Evolutionary conservation across 64 coral and sea anemone genomes (phyloP).

Genomic region (Stylophora pistillata): DNA sequence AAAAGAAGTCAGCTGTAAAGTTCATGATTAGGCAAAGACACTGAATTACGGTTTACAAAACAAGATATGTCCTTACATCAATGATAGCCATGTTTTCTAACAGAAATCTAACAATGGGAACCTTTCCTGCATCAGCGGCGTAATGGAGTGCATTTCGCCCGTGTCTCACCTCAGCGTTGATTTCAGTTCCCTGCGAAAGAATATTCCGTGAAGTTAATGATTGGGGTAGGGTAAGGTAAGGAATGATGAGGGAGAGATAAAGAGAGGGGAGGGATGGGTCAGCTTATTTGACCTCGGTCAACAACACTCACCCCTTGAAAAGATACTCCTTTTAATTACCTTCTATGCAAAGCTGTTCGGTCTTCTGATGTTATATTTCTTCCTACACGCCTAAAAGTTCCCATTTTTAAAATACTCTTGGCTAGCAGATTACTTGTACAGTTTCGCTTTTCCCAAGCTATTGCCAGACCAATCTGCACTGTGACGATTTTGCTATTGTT

Average conservation of each 20-base stretch:
- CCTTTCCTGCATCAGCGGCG: conserved; percentile 22
- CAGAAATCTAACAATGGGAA: conserved; percentile 33
- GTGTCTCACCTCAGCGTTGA: conserved; percentile 26
- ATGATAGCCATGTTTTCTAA: conserved; percentile 26
- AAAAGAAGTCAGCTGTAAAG: too few relatives aligned
- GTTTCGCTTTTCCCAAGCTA: too few relatives aligned
- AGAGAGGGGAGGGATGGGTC: neutral
- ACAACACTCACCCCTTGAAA: too few relatives aligned
- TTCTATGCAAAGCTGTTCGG: too few relatives aligned
- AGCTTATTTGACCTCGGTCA: neutral
- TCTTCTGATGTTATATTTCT: too few relatives aligned
- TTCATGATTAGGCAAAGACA: too few relatives aligned
- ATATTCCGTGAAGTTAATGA: neutral
- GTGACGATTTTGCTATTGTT: too few relatives aligned
- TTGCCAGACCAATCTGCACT: too few relatives aligned
- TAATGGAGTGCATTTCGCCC: conserved; percentile 40
- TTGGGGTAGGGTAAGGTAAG: neutral
- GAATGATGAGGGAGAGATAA: neutral
- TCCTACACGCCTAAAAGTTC: too few relatives aligned
- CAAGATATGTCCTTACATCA: neutral
- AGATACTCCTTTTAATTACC: too few relatives aligned
- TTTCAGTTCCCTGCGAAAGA: conserved; percentile 36
- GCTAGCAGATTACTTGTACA: too few relatives aligned
- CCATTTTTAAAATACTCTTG: too few relatives aligned
- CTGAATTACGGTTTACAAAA: neutral